phyloP scores from a whole-genome alignment of 1,140 invertebrate species.

The Zaprionus taronus region DNA sequence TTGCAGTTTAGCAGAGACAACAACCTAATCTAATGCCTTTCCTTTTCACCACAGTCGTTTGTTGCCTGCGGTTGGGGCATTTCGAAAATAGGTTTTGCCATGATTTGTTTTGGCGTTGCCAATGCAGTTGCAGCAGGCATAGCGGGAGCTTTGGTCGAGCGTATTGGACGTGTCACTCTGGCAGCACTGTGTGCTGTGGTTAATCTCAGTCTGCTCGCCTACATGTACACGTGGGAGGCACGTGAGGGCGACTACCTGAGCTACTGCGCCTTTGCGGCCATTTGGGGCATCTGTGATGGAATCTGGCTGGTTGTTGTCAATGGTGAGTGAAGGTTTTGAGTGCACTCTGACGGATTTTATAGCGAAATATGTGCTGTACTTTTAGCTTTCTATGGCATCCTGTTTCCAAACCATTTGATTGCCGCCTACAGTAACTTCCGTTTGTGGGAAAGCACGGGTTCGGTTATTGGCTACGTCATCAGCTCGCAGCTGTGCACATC shows the following conservation, averaged over 20 bases:
- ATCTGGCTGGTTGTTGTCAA: slow-evolving; percentile 98
- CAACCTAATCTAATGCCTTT: slow-evolving; percentile 1
- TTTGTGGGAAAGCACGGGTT: slow-evolving; percentile 95
- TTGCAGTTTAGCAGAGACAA: not conserved
- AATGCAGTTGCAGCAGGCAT: slow-evolving; percentile 92
- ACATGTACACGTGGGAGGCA: slow-evolving; percentile 91
- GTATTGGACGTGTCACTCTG: slow-evolving; percentile 89
- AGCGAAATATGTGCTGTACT: not conserved
- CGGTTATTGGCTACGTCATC: slow-evolving; percentile 92
- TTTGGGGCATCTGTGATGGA: slow-evolving; percentile 96
- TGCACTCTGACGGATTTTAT: slow-evolving; percentile 22
- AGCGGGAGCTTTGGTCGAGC: slow-evolving; percentile 92
- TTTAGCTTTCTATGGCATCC: slow-evolving; percentile 94
- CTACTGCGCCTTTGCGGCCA: slow-evolving; percentile 93
- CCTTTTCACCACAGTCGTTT: slow-evolving; percentile 88
- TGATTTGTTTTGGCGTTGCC: slow-evolving; percentile 95
- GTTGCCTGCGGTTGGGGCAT: slow-evolving; percentile 96
- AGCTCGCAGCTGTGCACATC: slow-evolving; percentile 92
- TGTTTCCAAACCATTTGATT: slow-evolving; percentile 94
- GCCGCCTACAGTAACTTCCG: slow-evolving; percentile 97
- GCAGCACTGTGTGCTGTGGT: slow-evolving; percentile 91
- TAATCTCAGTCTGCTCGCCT: slow-evolving; percentile 88
- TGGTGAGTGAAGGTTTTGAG: slow-evolving; percentile 86
- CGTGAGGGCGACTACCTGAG: slow-evolving; percentile 88
- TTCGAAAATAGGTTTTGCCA: slow-evolving; percentile 94